phyloP scores from a whole-genome alignment of 2,113 vertebrate genomes.

The Silurus glanis region DNA sequence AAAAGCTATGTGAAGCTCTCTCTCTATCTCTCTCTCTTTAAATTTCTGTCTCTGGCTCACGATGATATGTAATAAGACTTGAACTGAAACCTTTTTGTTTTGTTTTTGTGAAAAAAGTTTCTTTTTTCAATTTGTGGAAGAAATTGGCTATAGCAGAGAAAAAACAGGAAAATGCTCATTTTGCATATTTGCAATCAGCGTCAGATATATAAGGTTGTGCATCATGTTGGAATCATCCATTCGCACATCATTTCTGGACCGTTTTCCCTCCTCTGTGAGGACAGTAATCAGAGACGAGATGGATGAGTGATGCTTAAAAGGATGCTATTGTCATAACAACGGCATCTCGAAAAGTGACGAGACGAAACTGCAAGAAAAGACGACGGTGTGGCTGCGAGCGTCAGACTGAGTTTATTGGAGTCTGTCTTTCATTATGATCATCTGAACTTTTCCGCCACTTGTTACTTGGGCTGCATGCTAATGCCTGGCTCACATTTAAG shows the following conservation, averaged over 20 bases:
- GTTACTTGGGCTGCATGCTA: constrained; percentile 46
- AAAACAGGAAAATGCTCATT: background rate
- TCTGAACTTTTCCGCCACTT: constrained; percentile 56
- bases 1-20: too few species aligned
- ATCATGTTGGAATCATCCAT: constrained; percentile 22
- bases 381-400: constrained; percentile 47
- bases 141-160: background rate
- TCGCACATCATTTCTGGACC: constrained; percentile 42
- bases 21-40: background rate
- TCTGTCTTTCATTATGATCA: constrained; percentile 65
- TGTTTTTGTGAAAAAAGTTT: background rate
- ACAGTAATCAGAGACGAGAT: constrained; percentile 55
- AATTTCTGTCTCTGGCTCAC: background rate
- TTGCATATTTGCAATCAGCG: constrained; percentile 37
- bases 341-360: constrained; percentile 27
- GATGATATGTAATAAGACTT: constrained; percentile 4
- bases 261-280: constrained; percentile 33
- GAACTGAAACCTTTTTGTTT: background rate
- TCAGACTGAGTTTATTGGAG: constrained; percentile 62
- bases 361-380: constrained; percentile 32
- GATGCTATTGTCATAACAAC: constrained; percentile 51
- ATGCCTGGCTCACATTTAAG: constrained; percentile 4
- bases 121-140: background rate
- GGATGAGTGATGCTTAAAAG: constrained; percentile 57
- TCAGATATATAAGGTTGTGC: constrained; percentile 3